Evolutionary conservation across 2,797 vertebrate species (phyloP), one percentile per base, ranked within the genome.

Genomic region (Acomys russatus): DNA sequence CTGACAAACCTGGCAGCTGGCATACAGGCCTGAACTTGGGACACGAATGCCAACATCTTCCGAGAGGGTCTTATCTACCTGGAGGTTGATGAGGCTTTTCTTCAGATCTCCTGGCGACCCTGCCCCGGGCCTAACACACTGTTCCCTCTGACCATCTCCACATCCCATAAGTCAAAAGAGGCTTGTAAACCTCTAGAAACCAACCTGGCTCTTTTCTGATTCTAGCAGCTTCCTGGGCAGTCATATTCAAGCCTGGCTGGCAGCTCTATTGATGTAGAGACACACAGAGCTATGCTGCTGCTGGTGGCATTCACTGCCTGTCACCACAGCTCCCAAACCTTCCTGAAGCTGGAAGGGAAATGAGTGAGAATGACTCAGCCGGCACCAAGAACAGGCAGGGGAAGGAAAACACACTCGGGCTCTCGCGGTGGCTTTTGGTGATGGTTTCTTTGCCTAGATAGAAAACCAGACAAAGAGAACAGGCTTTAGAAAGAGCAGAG

Each of bases 161-260:
- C 6, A 15, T 78, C 77, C 87, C 6, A 30, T 68, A 44, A 49
- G 87, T 73, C 83, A 82, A 80, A 92, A 92, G 59, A 33, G 49
- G 51, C 44, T 44, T 44, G 44, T 44, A 44, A 44, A 44, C 44
- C 44, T 44, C 44, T 86, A 90, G 91, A 95, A 94, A 25, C 88
- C 94, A 94, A 77, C 68, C 76, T 63, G 73, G 25, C 89, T 93
- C 88, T 74, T 89, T 66, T 94, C 68, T 70, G 87, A 66, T 61
- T 91, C 92, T 88, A 82, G 11, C 61, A 90, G 86, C 83, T 79
- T 92, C 85, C 74, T 63, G 44, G 93, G 68, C 54, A 63, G 54
- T 44, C 74, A 64, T 66, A 49, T 86, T n/a, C 73, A 86, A 95
- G 92, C 88, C 92, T 88, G 88, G 54, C 73, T 91, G 79, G 68